Evolutionary conservation across 2,113 vertebrate species (phyloP).

Genomic region (Zosterops lateralis): DNA sequence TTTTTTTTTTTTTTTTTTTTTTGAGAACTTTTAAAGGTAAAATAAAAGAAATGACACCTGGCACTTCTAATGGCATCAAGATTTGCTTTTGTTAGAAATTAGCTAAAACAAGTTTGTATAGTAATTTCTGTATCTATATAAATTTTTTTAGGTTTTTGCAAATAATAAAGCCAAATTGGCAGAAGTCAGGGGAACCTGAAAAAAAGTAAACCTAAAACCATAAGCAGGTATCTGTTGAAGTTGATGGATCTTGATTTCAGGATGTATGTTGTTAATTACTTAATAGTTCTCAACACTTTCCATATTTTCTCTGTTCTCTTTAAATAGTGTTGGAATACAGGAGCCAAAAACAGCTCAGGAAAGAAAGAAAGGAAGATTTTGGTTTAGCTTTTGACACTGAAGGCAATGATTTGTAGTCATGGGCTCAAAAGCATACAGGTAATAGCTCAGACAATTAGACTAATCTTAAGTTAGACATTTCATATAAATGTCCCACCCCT

Average conservation of each 20-base stretch:
- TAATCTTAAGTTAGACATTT: conserved; percentile 2
- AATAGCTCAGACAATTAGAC: background rate
- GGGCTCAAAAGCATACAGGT: background rate
- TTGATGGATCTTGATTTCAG: background rate
- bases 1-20: background rate
- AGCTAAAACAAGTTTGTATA: background rate
- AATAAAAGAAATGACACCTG: background rate
- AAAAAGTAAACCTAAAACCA: background rate
- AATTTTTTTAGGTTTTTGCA: background rate
- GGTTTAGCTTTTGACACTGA: background rate
- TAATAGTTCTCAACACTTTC: background rate
- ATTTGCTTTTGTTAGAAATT: background rate
- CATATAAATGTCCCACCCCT: background rate
- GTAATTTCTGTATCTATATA: background rate
- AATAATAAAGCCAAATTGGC: background rate
- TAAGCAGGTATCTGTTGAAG: background rate
- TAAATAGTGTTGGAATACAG: background rate
- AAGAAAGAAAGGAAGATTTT: background rate
- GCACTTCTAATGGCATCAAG: rapidly evolving
- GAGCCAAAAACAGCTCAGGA: background rate
- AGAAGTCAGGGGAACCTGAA: background rate
- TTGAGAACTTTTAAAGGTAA: background rate
- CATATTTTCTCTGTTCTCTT: background rate
- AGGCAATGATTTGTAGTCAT: background rate
- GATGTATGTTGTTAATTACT: background rate